These are phyloP conservation scores for Oxygymnocypris stewartii DNA, from an alignment of 2,113 vertebrate genomes.

Conservation along the genomic window DNA sequence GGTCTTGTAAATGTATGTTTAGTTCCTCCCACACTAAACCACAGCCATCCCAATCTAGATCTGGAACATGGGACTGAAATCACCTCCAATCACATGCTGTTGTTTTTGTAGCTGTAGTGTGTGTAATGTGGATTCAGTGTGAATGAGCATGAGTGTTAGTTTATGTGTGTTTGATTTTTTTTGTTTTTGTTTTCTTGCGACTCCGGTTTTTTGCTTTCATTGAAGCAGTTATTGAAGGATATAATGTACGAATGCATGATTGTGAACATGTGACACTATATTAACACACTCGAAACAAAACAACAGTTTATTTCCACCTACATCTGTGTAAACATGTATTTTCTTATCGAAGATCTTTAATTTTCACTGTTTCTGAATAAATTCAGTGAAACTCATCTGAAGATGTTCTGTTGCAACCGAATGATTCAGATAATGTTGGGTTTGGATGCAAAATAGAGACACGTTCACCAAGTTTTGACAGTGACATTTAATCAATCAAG, in stretches of 20 bases:
- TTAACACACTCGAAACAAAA: background rate
- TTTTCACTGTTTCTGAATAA: background rate
- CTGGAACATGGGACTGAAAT: background rate
- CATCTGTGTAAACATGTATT: constrained; percentile 14
- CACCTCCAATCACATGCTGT: background rate
- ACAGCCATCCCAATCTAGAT: background rate
- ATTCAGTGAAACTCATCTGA: background rate
- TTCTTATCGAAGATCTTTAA: background rate
- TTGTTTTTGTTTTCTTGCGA: constrained; percentile 10
- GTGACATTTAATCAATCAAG: background rate
- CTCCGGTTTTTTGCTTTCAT: constrained; percentile 48
- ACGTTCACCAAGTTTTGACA: background rate
- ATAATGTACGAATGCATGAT: background rate
- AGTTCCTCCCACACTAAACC: constrained; percentile 31
- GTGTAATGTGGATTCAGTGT: background rate
- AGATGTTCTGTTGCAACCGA: background rate
- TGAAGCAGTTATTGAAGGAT: constrained; percentile 53
- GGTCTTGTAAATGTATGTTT: constrained; percentile 34
- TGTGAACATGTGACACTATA: constrained; percentile 26
- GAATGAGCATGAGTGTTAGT: constrained; percentile 19
- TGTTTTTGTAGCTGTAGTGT: background rate
- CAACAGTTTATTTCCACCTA: background rate
- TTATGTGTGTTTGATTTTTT: background rate
- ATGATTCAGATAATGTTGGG: too few species aligned
- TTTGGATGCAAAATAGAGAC: background rate